Conservation (phyloP, 2,888 invertebrate genomes). For the Troglohyphantes excavatus region DNA sequence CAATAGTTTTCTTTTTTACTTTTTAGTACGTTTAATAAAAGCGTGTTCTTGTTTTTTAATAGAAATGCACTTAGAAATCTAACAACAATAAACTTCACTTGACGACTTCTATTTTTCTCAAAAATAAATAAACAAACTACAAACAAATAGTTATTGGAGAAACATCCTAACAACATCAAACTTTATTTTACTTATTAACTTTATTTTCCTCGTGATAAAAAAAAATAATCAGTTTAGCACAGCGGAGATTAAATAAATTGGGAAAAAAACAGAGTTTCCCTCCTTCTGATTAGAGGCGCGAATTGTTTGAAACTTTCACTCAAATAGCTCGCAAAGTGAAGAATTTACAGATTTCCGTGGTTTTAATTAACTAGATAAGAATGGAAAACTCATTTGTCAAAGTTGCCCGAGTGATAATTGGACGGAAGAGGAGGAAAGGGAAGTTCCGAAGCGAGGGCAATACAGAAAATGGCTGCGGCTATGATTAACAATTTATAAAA, state of each 20-base stretch:
- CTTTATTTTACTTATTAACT: no score
- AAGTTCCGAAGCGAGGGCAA: neutral
- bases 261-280: neutral
- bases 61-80: no score
- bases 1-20: no score
- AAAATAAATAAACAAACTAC: no score
- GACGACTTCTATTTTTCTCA: no score
- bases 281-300: neutral
- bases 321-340: neutral
- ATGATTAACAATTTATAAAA: neutral
- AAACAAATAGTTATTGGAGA: no score
- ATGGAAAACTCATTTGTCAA: constrained; percentile 9
- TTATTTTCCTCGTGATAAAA: no score
- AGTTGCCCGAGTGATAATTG: neutral
- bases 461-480: neutral
- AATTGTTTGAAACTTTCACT: constrained; percentile 9
- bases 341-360: constrained; percentile 5
- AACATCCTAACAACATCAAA: no score
- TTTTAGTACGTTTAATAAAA: no score
- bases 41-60: no score
- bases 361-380: constrained; percentile 6
- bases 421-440: neutral
- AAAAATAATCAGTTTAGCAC: neutral
- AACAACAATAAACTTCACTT: no score
- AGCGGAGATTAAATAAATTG: neutral